A percentile compares a stretch with the other conserved stretches of the same genome.
Evolutionary conservation across 2,113 vertebrate species (phyloP).

Genomic region (Phasianus colchicus): DNA sequence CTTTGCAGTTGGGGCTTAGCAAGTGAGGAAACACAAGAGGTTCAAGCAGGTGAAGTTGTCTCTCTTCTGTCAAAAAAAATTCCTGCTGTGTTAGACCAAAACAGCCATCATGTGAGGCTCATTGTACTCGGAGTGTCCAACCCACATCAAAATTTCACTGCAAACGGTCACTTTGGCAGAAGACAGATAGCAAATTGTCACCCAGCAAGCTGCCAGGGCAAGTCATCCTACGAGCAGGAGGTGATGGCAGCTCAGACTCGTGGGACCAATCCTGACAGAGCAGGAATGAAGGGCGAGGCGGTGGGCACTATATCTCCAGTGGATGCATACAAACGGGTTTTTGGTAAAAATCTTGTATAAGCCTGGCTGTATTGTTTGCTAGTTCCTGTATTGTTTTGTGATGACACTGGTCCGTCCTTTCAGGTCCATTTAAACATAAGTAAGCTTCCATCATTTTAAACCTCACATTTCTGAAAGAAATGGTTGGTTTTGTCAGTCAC

Average conservation of each 20-base stretch:
- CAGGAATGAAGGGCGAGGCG: neutral
- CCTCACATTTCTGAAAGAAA: neutral
- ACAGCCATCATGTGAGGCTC: neutral
- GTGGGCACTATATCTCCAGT: neutral
- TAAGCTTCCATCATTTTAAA: conserved; percentile 3
- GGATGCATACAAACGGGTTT: conserved; percentile 17
- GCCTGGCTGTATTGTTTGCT: conserved; percentile 29
- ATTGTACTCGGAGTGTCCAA: neutral
- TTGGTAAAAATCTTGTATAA: conserved; percentile 18
- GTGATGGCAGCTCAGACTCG: conserved; percentile 17
- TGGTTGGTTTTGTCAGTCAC: neutral
- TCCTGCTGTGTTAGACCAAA: neutral
- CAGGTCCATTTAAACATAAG: neutral
- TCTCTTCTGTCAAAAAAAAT: neutral
- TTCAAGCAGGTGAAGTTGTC: neutral
- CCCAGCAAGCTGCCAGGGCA: conserved; percentile 35
- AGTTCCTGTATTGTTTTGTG: neutral
- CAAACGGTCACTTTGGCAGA: neutral
- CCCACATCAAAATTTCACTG: conserved; percentile 11
- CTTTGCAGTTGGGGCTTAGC: neutral
- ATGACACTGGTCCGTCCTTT: neutral
- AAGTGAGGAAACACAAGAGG: neutral
- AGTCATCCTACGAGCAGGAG: neutral
- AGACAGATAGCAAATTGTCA: conserved; percentile 33
- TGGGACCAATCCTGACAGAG: neutral